Conservation (phyloP, 2,888 invertebrate genomes). For the Aplocera efformata region DNA sequence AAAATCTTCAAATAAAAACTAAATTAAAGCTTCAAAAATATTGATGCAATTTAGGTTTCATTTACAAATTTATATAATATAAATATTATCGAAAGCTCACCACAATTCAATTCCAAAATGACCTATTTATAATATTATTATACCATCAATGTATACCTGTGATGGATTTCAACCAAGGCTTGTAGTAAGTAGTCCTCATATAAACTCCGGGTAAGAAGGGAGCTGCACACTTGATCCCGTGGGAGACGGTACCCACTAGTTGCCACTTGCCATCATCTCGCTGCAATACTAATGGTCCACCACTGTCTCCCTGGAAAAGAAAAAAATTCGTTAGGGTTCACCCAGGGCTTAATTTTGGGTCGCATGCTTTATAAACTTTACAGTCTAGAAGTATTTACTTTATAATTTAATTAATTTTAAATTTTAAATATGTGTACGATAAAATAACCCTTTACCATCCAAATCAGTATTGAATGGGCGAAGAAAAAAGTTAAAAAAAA, state of each 20-base stretch:
- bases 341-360: background rate
- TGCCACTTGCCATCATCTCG: conserved; percentile 92
- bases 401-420: too few relatives aligned
- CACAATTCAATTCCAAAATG: background rate
- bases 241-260: conserved; percentile 94
- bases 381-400: too few relatives aligned
- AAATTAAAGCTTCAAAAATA: too few relatives aligned
- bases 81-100: too few relatives aligned
- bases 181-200: conserved; percentile 95
- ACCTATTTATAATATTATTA: too few relatives aligned
- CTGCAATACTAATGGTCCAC: conserved; percentile 92
- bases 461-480: too few relatives aligned
- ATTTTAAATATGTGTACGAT: too few relatives aligned
- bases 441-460: too few relatives aligned
- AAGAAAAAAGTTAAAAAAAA: background rate
- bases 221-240: conserved; percentile 96
- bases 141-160: conserved; percentile 82
- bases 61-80: too few relatives aligned
- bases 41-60: too few relatives aligned
- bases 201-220: conserved; percentile 96
- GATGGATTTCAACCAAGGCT: conserved; percentile 93
- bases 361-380: background rate
- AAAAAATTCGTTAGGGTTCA: background rate
- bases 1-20: too few relatives aligned
- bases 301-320: conserved; percentile 90